Percentiles rank a stretch among this genome's conserved stretches.
Conservation (phyloP, 1,140 invertebrate genomes). For the Microplitis demolitor region DNA sequence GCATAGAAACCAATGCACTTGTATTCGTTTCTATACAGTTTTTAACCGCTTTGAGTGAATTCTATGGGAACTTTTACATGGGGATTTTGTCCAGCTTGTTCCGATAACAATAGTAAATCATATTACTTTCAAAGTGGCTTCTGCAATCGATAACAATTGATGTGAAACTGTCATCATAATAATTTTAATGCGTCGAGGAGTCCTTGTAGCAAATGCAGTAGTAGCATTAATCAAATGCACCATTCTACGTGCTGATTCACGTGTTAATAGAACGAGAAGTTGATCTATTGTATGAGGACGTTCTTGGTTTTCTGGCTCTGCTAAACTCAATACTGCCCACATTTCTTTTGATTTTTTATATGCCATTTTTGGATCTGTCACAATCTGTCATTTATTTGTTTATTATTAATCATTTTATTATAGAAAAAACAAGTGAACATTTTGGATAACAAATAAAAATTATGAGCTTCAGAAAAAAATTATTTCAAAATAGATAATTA, state of each 20-base stretch:
- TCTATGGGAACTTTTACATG: background rate
- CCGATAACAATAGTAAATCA: background rate
- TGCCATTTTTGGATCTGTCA: constrained; percentile 77
- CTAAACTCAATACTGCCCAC: constrained; percentile 71
- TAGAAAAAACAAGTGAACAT: background rate
- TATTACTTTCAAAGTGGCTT: constrained; percentile 45
- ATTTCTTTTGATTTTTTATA: constrained; percentile 73
- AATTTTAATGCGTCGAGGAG: constrained; percentile 57
- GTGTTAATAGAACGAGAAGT: constrained; percentile 71
- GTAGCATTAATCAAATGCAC: constrained; percentile 78
- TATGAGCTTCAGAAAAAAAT: background rate
- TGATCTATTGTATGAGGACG: constrained; percentile 77
- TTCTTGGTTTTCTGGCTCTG: constrained; percentile 83
- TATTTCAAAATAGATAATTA: too few species aligned
- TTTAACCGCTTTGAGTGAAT: background rate
- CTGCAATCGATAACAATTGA: constrained; percentile 42
- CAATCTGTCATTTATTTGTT: constrained; percentile 62
- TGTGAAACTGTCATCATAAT: constrained; percentile 46
- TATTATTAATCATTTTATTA: constrained; percentile 8
- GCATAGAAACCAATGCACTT: too few species aligned
- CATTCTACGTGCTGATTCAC: constrained; percentile 74
- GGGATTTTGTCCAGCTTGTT: background rate
- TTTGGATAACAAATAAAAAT: background rate
- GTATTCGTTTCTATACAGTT: too few species aligned
- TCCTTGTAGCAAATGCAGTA: constrained; percentile 60